Evolutionary conservation across 2,113 vertebrate species (phyloP), one percentile per base, ranked within the genome.

Genomic region (Kobus ellipsiprymnus): DNA sequence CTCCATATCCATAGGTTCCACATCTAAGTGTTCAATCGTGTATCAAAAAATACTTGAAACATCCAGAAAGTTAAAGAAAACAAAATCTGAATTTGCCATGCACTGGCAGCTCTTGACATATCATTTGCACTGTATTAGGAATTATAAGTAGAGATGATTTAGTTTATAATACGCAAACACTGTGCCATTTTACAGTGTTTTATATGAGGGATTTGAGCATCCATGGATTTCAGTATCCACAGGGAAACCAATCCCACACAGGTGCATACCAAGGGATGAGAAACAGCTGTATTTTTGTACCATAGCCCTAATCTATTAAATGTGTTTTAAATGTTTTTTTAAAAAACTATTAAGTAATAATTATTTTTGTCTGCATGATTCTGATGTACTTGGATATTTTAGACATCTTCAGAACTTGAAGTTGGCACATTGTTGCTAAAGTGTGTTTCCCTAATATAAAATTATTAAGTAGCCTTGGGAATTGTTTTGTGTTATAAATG

Each of bases 401-500:
- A 94, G 62, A 44, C 88, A 90, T 83, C 94, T 71, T 96, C 60
- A 92, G 44, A 95, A 95, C 87, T 64, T 97, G 84, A 97, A 55
- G 50, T 92, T 93, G 81, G 48, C 54, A 12, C 48, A 10, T 96
- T 91, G 57, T 87, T 98, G 50, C 98, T 95, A 95, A 94, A 97
- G 74, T 94, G 9, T 96, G 33, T 83, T 93, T 97, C 97, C 97
- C 64, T 98, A 1, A 67, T 97, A 60, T 90, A 90, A 94, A 48
- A 97, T 88, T 27, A 82, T 98, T 98, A 98, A 98, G 98, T 97
- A 97, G 98, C 98, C 91, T 90, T 97, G 94, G 98, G 96, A 96
- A n/a, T 98, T 99, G 98, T 99, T 99, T 99, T 99, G 98, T 99
- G 99, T 99, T 99, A 98, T 87, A 99, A 99, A 99, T 99, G 98